These are phyloP conservation scores for Vidua chalybeata DNA, from an alignment of 2,113 vertebrate genomes.

Conservation along the genomic window DNA sequence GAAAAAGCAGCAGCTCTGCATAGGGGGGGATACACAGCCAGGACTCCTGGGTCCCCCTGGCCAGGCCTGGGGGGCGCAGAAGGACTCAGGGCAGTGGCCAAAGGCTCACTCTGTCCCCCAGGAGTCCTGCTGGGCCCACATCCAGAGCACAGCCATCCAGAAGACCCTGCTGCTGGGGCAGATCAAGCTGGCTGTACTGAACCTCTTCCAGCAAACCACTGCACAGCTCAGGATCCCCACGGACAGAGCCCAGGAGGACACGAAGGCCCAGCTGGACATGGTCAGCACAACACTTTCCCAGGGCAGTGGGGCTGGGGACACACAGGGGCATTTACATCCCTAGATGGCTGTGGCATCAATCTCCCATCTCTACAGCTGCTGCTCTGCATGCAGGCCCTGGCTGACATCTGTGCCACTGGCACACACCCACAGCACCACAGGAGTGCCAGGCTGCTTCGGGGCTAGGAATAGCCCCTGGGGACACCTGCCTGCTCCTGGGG, in stretches of 20 bases:
- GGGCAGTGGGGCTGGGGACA: too few relatives aligned
- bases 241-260: constrained; percentile 67
- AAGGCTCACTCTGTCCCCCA: not conserved
- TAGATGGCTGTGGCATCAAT: not conserved
- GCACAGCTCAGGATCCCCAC: not conserved
- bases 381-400: constrained; percentile 59
- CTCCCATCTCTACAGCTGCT: constrained; percentile 57
- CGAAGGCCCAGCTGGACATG: constrained; percentile 76
- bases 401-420: not conserved
- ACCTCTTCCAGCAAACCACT: constrained; percentile 77
- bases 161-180: constrained; percentile 78
- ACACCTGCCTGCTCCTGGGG: not conserved
- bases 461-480: not conserved
- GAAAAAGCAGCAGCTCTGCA: not conserved
- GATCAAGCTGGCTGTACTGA: constrained; percentile 75
- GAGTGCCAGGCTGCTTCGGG: not conserved
- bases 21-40: not conserved
- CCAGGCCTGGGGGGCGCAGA: not conserved
- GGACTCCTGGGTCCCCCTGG: fast-evolving
- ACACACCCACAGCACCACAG: not conserved
- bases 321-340: fast-evolving
- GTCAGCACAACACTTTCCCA: constrained; percentile 29
- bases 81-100: not conserved
- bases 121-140: constrained; percentile 82
- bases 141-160: constrained; percentile 74